Conservation (phyloP, 2,113 vertebrate genomes). For the Cricetomys ansorgei region DNA sequence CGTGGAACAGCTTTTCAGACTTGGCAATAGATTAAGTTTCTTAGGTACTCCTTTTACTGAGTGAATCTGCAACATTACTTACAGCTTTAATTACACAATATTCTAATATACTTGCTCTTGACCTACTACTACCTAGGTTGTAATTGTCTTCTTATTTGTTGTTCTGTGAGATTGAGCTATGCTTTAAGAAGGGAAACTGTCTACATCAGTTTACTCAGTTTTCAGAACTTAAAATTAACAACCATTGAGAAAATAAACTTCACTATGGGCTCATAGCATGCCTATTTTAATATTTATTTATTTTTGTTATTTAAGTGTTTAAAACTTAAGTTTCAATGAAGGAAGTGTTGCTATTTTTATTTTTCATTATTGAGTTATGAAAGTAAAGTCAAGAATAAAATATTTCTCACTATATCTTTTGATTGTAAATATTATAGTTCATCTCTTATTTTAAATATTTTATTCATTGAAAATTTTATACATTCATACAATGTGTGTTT, state of each 20-base stretch:
- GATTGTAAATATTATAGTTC: conserved; percentile 6
- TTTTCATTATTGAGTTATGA: conserved; percentile 18
- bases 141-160: conserved; percentile 41
- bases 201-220: background rate
- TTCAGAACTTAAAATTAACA: conserved; percentile 42
- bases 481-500: background rate
- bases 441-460: background rate
- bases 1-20: conserved; percentile 15
- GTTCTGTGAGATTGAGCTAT: conserved; percentile 14
- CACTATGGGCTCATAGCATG: background rate
- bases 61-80: conserved; percentile 18
- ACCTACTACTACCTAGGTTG: conserved; percentile 25
- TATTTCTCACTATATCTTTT: conserved; percentile 30
- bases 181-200: conserved; percentile 40
- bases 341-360: background rate
- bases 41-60: conserved; percentile 25
- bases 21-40: conserved; percentile 58
- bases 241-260: conserved; percentile 33
- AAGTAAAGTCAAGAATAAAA: conserved; percentile 41
- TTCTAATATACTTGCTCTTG: conserved; percentile 40
- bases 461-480: background rate
- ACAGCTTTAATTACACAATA: conserved; percentile 53
- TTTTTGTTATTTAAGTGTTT: conserved; percentile 8
- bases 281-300: background rate
- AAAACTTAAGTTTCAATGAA: conserved; percentile 18